Percentiles rank a stretch among this genome's conserved stretches.
Conservation (phyloP, 2,113 vertebrate species). For the Cyanistes caeruleus region DNA sequence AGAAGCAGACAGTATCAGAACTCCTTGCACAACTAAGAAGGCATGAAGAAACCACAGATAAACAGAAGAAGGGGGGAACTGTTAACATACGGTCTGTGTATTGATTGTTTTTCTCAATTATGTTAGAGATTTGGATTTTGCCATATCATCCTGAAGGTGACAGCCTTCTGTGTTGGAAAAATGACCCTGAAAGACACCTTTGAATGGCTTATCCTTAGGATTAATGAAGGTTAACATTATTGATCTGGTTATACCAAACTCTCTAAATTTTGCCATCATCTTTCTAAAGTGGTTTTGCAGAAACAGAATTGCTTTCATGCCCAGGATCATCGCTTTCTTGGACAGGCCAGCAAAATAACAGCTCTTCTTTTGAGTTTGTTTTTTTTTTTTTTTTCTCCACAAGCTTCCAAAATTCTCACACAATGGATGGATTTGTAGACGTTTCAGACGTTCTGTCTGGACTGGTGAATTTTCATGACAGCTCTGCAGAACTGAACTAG, state of each 20-base stretch:
- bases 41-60: conserved; percentile 77
- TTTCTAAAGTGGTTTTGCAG: conserved; percentile 29
- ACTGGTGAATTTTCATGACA: conserved; percentile 50
- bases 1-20: conserved; percentile 80
- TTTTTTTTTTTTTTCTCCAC: background rate
- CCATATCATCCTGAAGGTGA: background rate
- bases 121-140: background rate
- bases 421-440: conserved; percentile 23
- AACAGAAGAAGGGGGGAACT: conserved; percentile 69
- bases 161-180: background rate
- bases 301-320: background rate
- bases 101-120: background rate
- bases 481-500: conserved; percentile 11
- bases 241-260: background rate
- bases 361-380: background rate
- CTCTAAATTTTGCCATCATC: background rate
- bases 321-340: conserved; percentile 15
- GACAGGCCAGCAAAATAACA: background rate
- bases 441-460: conserved; percentile 56
- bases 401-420: background rate
- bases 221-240: background rate
- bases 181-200: background rate
- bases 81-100: conserved; percentile 79
- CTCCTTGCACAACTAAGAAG: conserved; percentile 83
- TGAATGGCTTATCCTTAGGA: background rate